A percentile compares a stretch with the other conserved stretches of the same genome.
Evolutionary conservation across 2,113 vertebrate species (phyloP).

Genomic region (Rousettus leschenaultii): DNA sequence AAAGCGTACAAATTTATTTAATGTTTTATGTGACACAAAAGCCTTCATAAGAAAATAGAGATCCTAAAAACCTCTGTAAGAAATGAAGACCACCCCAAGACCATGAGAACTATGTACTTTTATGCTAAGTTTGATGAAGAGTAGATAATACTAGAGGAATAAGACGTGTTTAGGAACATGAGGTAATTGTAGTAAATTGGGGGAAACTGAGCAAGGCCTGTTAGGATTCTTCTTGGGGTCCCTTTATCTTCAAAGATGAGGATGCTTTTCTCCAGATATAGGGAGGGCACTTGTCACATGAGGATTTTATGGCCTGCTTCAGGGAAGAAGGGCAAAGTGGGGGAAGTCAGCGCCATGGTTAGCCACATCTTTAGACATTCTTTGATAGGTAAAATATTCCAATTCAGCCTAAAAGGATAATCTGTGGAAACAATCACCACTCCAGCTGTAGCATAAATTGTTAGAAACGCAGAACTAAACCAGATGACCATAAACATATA

Average conservation of each 20-base stretch:
- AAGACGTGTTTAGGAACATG: not conserved
- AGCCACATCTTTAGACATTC: conserved; percentile 21
- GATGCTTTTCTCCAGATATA: not conserved
- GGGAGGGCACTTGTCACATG: not conserved
- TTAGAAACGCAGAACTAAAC: not conserved
- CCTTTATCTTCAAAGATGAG: not conserved
- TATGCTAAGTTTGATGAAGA: not conserved
- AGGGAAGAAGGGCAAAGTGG: not conserved
- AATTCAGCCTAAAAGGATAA: not conserved
- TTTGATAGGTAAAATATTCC: not conserved
- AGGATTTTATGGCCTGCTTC: not conserved
- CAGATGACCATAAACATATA: not conserved
- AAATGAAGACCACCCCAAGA: too few relatives aligned
- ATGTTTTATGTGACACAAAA: not conserved
- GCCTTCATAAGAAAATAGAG: not conserved
- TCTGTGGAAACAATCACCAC: not conserved
- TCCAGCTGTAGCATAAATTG: not conserved
- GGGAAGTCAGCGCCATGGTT: not conserved
- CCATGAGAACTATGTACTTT: not conserved
- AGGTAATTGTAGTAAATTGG: not conserved
- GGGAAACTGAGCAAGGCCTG: not conserved
- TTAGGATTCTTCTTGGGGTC: not conserved
- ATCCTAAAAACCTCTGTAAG: not conserved
- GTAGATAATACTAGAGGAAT: not conserved
- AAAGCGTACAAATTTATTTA: not conserved